phyloP scores from a whole-genome alignment of 2,888 invertebrate species.

The Azorinus chamasolen region DNA sequence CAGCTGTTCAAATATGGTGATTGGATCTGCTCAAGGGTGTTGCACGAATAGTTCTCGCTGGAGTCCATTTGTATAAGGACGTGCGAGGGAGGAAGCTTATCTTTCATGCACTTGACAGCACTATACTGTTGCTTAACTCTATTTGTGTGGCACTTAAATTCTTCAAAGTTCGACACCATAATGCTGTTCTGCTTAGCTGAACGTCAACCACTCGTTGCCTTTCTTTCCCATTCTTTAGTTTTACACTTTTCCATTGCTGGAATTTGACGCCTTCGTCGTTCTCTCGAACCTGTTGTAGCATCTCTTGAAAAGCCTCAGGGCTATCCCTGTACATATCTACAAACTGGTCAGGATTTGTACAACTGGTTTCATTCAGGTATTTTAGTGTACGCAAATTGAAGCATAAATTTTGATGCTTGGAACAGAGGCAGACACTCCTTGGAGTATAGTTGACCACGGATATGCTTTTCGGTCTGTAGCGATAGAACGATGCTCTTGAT shows the following conservation, averaged over 20 bases:
- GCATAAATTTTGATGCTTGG: conserved; percentile 19
- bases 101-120: conserved; percentile 20
- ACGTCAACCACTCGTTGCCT: conserved; percentile 6
- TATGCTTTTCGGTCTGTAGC: conserved; percentile 10
- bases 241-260: conserved; percentile 20
- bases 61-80: conserved; percentile 28
- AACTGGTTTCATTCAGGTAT: background rate
- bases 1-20: conserved; percentile 15
- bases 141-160: background rate
- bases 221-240: conserved; percentile 24
- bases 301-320: background rate
- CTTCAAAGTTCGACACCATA: too few relatives aligned
- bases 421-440: conserved; percentile 22
- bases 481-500: background rate
- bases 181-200: background rate
- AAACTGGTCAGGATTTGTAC: conserved; percentile 18
- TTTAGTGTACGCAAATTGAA: conserved; percentile 9
- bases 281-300: conserved; percentile 3
- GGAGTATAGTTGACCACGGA: conserved; percentile 15
- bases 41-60: too few relatives aligned
- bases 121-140: conserved; percentile 9
- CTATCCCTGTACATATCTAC: conserved; percentile 15
- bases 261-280: conserved; percentile 8
- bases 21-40: conserved; percentile 17
- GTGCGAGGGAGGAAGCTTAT: conserved; percentile 3